phyloP scores from a whole-genome alignment of 2,888 invertebrate species.

The Capitulum mitella region DNA sequence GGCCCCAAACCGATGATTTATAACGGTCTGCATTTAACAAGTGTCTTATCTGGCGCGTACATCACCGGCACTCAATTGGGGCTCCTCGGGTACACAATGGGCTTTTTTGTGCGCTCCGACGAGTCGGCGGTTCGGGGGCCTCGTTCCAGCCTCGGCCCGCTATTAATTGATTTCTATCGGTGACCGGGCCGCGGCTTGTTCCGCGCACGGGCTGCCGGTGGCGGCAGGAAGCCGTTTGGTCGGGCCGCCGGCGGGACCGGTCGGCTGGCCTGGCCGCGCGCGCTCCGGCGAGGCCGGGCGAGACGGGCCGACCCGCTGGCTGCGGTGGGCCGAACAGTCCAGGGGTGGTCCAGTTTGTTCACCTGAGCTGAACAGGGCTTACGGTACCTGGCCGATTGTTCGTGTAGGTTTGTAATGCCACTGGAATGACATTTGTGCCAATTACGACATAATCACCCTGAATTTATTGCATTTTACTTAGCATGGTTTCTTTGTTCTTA shows the following conservation, averaged over 20 bases:
- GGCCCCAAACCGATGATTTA: not conserved
- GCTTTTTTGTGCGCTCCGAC: not conserved
- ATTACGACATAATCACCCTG: not conserved
- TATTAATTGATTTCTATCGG: slow-evolving; percentile 17
- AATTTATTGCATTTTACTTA: no score
- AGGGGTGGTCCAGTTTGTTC: not conserved
- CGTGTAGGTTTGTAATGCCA: not conserved
- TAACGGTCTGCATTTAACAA: slow-evolving; percentile 16
- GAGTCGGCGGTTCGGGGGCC: not conserved
- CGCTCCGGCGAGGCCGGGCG: not conserved
- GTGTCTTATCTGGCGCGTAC: not conserved
- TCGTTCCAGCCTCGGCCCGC: not conserved
- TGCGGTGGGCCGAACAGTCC: not conserved
- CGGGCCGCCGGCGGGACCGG: not conserved
- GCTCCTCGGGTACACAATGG: not conserved
- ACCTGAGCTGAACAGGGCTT: not conserved
- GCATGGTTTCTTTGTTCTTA: no score
- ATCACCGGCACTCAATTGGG: not conserved
- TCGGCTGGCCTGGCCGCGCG: not conserved
- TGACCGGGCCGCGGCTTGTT: not conserved
- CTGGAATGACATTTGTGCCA: not conserved
- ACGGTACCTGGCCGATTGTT: not conserved
- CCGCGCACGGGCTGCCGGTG: not conserved
- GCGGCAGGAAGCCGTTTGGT: not conserved
- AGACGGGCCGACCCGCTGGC: not conserved